These are phyloP conservation scores for Theocolax elegans DNA, from an alignment of 1,140 invertebrate genomes.

Conservation along the genomic window DNA sequence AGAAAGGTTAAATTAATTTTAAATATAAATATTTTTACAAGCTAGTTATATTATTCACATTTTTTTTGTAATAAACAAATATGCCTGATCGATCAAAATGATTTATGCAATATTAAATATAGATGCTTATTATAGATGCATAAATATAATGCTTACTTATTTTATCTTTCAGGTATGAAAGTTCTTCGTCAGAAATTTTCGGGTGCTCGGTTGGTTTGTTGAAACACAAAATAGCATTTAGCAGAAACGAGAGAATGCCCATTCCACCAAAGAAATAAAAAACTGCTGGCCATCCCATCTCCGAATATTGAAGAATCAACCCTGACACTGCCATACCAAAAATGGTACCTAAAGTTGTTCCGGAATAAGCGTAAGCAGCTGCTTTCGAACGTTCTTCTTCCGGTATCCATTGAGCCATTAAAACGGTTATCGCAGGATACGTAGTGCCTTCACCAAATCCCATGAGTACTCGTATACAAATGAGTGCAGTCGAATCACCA, in stretches of 20 bases:
- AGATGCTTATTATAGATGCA: conserved; percentile 67
- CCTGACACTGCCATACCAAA: conserved; percentile 79
- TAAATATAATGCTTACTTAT: conserved; percentile 76
- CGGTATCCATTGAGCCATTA: conserved; percentile 14
- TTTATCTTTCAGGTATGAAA: conserved; percentile 77
- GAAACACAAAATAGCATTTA: conserved; percentile 79
- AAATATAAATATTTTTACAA: conserved; percentile 59
- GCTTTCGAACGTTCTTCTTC: conserved; percentile 4
- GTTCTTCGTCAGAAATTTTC: conserved; percentile 83
- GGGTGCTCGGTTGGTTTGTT: conserved; percentile 85
- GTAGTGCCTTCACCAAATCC: conserved; percentile 7
- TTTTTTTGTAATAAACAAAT: no score
- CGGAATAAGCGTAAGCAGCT: background rate
- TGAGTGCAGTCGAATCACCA: background rate
- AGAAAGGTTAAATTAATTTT: background rate
- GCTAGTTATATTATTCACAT: no score
- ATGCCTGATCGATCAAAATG: no score
- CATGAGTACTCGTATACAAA: background rate
- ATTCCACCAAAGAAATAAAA: conserved; percentile 86
- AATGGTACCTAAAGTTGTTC: conserved; percentile 67
- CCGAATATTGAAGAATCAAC: conserved; percentile 73
- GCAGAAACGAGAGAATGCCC: conserved; percentile 77
- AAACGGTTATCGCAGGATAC: background rate
- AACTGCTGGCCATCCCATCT: conserved; percentile 77
- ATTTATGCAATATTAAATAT: conserved; percentile 61